These are phyloP conservation scores for Chirona hameri DNA, from an alignment of 2,888 invertebrate genomes.

Conservation along the genomic window DNA sequence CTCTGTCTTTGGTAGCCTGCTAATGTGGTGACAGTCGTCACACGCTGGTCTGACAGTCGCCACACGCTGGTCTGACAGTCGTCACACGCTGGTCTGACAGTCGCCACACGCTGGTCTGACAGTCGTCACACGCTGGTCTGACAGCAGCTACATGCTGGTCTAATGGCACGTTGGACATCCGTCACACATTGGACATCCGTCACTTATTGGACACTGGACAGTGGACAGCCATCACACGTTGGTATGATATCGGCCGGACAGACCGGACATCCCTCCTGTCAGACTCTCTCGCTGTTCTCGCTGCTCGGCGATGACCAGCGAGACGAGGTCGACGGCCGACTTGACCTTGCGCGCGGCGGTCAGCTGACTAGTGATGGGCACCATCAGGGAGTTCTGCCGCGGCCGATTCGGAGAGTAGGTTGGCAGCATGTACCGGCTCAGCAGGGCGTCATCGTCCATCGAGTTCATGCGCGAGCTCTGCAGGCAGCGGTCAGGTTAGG, in stretches of 20 bases:
- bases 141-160: too few species aligned
- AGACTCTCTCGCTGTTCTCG: slow-evolving; percentile 3
- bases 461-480: slow-evolving; percentile 22
- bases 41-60: too few species aligned
- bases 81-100: too few species aligned
- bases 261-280: too few species aligned
- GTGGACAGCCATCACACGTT: background rate
- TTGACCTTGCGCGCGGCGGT: slow-evolving; percentile 14
- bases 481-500: background rate
- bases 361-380: slow-evolving; percentile 8
- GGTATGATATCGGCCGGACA: background rate
- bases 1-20: too few species aligned
- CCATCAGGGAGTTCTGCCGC: slow-evolving; percentile 29
- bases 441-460: background rate
- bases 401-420: background rate
- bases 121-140: too few species aligned
- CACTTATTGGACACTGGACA: background rate
- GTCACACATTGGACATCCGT: too few species aligned
- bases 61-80: too few species aligned
- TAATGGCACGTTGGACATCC: too few species aligned
- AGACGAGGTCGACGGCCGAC: slow-evolving; percentile 29
- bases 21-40: too few species aligned
- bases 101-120: too few species aligned
- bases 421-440: background rate
- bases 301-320: slow-evolving; percentile 29